Conservation (phyloP, 2,888 invertebrate species). For the Metellina segmentata region DNA sequence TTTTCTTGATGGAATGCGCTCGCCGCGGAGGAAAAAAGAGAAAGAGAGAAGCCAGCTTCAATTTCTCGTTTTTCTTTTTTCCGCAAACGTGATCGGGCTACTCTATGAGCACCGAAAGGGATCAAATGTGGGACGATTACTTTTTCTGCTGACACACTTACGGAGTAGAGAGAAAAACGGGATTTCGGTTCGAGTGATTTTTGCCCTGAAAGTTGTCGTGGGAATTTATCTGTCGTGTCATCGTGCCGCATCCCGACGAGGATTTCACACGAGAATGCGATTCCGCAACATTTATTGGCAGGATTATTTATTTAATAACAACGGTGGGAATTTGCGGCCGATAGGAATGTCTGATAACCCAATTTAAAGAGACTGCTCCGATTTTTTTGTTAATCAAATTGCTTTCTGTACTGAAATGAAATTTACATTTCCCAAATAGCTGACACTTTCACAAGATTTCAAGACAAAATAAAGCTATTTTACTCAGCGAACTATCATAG, state of each 20-base stretch:
- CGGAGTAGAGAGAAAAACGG: not conserved
- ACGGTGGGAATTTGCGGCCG: not conserved
- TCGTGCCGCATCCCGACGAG: constrained; percentile 15
- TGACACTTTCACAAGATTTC: not conserved
- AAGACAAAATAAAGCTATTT: too few species aligned
- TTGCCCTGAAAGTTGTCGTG: constrained; percentile 43
- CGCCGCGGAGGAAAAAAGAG: constrained; percentile 9
- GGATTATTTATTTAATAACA: not conserved
- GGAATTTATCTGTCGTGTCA: constrained; percentile 30
- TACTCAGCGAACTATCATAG: too few species aligned
- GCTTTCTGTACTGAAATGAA: not conserved
- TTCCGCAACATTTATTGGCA: not conserved
- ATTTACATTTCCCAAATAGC: not conserved
- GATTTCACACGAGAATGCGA: not conserved
- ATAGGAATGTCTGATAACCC: not conserved
- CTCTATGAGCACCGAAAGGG: constrained; percentile 8
- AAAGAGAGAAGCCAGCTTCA: constrained; percentile 21
- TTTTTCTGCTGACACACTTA: constrained; percentile 49
- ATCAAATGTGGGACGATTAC: constrained; percentile 48
- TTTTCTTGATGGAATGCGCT: constrained; percentile 21
- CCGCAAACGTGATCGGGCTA: constrained; percentile 55
- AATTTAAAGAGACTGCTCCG: not conserved
- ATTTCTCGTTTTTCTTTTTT: constrained; percentile 38
- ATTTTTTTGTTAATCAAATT: not conserved
- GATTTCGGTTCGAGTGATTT: constrained; percentile 25